Percentiles rank a stretch among this genome's conserved stretches.
Evolutionary conservation across 2,113 vertebrate species (phyloP).

Genomic region (Artemisiospiza belli): DNA sequence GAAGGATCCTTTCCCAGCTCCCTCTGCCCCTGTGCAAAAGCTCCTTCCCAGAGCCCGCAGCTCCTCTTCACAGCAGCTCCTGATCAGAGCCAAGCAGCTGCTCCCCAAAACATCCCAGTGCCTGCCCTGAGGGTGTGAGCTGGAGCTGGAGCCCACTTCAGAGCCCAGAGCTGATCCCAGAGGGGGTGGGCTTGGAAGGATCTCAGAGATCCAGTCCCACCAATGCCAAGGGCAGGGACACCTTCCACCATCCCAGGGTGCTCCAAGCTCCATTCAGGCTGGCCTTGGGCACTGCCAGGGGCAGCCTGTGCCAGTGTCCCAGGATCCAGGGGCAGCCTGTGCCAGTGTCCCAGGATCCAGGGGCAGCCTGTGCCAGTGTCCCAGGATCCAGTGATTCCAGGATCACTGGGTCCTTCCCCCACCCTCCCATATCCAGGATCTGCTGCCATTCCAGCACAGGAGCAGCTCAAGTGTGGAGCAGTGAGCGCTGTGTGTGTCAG

Average conservation of each 20-base stretch:
- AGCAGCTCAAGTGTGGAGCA: background rate
- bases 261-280: background rate
- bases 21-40: background rate
- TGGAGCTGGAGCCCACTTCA: background rate
- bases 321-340: background rate
- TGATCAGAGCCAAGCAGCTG: background rate
- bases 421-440: background rate
- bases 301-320: background rate
- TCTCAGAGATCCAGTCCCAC: background rate
- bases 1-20: background rate
- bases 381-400: background rate
- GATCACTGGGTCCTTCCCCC: fast-evolving
- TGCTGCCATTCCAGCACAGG: background rate
- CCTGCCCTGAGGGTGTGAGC: background rate
- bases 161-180: background rate
- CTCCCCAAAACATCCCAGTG: background rate
- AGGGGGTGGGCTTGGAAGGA: background rate
- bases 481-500: fast-evolving
- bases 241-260: fast-evolving
- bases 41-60: background rate
- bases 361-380: no score
- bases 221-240: background rate
- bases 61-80: background rate
- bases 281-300: background rate
- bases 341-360: no score